These are phyloP conservation scores for Virgularia gustaviana DNA, from an alignment of 92 coral and sea anemone genomes.

Conservation along the genomic window DNA sequence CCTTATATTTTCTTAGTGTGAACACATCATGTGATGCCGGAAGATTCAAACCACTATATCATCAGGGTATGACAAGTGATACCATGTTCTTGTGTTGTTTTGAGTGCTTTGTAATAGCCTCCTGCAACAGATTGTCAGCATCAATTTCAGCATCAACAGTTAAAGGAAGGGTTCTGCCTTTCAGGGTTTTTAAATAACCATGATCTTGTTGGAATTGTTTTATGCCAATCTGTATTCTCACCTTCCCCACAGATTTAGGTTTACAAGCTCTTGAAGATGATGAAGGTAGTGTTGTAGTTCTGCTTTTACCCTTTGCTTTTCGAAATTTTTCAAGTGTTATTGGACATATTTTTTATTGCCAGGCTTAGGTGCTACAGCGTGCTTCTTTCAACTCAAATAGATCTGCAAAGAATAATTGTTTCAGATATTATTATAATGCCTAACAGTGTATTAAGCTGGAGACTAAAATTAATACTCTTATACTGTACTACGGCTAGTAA, in stretches of 20 bases:
- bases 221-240: no score
- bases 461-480: no score
- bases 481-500: no score
- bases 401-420: no score
- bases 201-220: background rate
- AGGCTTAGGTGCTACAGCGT: no score
- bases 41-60: conserved; percentile 1
- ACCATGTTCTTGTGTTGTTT: background rate
- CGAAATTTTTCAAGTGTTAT: background rate
- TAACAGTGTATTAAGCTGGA: no score
- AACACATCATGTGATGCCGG: background rate
- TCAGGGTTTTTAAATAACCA: background rate
- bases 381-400: no score
- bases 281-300: no score
- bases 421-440: no score
- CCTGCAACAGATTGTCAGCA: background rate
- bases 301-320: no score
- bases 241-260: background rate
- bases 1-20: conserved; percentile 16
- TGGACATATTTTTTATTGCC: background rate
- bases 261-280: background rate
- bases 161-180: conserved; percentile 9
- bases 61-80: conserved; percentile 11
- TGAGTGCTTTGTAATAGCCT: conserved; percentile 20
- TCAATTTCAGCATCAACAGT: conserved; percentile 4